Conservation (phyloP, 1,140 invertebrate genomes). For the Drosophila kepulauana region DNA sequence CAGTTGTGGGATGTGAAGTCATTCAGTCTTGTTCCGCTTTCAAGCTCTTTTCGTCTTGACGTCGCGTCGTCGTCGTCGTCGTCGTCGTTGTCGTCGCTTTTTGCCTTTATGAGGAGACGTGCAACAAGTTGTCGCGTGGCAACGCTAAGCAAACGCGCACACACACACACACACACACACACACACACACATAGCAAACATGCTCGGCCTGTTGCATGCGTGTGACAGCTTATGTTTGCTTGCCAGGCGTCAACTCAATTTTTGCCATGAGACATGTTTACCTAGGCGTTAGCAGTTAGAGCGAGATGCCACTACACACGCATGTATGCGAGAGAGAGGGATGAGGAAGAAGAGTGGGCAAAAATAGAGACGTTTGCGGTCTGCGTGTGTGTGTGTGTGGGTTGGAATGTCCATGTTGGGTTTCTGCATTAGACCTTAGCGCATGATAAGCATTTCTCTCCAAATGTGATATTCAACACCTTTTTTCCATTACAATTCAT, state of each 20-base stretch:
- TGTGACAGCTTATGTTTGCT: slow-evolving; percentile 75
- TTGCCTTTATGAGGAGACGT: slow-evolving; percentile 52
- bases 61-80: not conserved
- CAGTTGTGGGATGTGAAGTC: too few relatives aligned
- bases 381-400: too few relatives aligned
- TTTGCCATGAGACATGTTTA: slow-evolving; percentile 62
- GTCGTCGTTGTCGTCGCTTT: not conserved
- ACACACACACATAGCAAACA: not conserved
- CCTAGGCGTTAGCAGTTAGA: slow-evolving; percentile 17
- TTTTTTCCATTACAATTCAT: slow-evolving; percentile 16
- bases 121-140: slow-evolving; percentile 79
- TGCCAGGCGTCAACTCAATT: slow-evolving; percentile 77
- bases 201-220: slow-evolving; percentile 44
- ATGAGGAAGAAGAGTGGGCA: not conserved
- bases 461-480: slow-evolving; percentile 1
- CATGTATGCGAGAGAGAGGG: not conserved
- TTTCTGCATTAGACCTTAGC: not conserved
- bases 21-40: too few relatives aligned
- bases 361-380: slow-evolving; percentile 7
- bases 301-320: not conserved
- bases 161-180: slow-evolving; percentile 39
- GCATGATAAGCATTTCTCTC: not conserved
- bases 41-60: slow-evolving; percentile 21
- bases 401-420: not conserved
- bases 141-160: slow-evolving; percentile 63